Evolutionary conservation across 2,113 vertebrate species (phyloP).

Genomic region (Silurus asotus): DNA sequence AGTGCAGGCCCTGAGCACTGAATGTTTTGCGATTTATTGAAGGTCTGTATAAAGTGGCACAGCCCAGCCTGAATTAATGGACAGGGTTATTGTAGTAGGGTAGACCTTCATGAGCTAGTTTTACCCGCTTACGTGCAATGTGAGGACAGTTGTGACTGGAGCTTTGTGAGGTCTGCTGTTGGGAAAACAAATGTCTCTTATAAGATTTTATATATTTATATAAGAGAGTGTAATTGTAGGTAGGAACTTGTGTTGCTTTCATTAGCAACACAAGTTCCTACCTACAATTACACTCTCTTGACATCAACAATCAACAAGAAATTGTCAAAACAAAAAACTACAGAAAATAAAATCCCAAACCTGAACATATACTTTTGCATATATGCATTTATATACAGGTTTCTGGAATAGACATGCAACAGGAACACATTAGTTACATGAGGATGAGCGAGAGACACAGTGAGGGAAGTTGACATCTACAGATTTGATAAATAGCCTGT

Average conservation of each 20-base stretch:
- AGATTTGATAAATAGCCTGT: slow-evolving; percentile 32
- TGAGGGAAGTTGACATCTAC: slow-evolving; percentile 9
- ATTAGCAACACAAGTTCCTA: too few relatives aligned
- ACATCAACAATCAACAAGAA: too few relatives aligned
- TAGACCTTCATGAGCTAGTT: slow-evolving; percentile 4
- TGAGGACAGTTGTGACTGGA: neutral
- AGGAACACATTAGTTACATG: slow-evolving; percentile 53
- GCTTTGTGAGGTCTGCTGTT: neutral
- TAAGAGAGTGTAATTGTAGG: too few relatives aligned
- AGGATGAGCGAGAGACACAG: slow-evolving; percentile 32
- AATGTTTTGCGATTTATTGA: slow-evolving; percentile 35
- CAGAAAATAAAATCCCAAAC: too few relatives aligned
- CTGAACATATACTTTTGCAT: too few relatives aligned
- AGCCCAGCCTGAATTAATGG: neutral
- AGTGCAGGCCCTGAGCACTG: slow-evolving; percentile 11
- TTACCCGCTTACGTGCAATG: neutral
- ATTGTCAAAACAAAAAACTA: too few relatives aligned
- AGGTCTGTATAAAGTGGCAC: slow-evolving; percentile 17
- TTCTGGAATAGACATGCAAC: neutral
- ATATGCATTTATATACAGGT: too few relatives aligned
- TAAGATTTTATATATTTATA: neutral
- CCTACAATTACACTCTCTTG: too few relatives aligned
- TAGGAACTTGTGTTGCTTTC: neutral
- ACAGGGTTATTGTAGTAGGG: neutral
- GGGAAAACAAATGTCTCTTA: neutral